Conservation (phyloP, 1,140 invertebrate species). For the Conopomorpha cramerella region DNA sequence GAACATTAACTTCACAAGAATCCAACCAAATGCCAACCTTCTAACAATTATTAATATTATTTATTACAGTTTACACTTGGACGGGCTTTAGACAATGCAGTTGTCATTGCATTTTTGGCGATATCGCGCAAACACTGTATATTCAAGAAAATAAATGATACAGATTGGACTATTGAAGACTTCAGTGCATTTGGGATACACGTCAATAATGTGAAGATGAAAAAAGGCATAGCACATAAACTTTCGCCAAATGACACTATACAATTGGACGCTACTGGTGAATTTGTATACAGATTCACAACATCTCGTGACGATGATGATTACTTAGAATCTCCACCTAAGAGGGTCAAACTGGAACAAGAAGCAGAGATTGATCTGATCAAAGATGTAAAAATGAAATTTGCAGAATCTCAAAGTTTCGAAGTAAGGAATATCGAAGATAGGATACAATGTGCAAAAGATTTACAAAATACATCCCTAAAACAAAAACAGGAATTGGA, state of each 20-base stretch:
- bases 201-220: conserved; percentile 45
- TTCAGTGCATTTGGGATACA: conserved; percentile 55
- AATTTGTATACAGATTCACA: conserved; percentile 54
- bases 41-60: conserved; percentile 2
- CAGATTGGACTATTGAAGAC: conserved; percentile 39
- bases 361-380: conserved; percentile 25
- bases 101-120: conserved; percentile 43
- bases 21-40: background rate
- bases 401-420: conserved; percentile 51
- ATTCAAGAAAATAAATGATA: conserved; percentile 29
- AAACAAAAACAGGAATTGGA: conserved; percentile 29
- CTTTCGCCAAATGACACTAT: conserved; percentile 53
- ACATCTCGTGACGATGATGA: conserved; percentile 10
- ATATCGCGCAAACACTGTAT: conserved; percentile 62
- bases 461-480: conserved; percentile 25
- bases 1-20: too few species aligned
- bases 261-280: conserved; percentile 39
- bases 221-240: conserved; percentile 20
- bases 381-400: conserved; percentile 51
- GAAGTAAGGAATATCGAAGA: conserved; percentile 40
- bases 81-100: conserved; percentile 41
- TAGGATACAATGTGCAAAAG: conserved; percentile 40
- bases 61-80: conserved; percentile 57
- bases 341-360: conserved; percentile 39
- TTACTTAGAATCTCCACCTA: conserved; percentile 20